Evolutionary conservation across 2,797 vertebrate species (phyloP), one percentile per base, ranked within the genome.

Genomic region (Momotus momota): DNA sequence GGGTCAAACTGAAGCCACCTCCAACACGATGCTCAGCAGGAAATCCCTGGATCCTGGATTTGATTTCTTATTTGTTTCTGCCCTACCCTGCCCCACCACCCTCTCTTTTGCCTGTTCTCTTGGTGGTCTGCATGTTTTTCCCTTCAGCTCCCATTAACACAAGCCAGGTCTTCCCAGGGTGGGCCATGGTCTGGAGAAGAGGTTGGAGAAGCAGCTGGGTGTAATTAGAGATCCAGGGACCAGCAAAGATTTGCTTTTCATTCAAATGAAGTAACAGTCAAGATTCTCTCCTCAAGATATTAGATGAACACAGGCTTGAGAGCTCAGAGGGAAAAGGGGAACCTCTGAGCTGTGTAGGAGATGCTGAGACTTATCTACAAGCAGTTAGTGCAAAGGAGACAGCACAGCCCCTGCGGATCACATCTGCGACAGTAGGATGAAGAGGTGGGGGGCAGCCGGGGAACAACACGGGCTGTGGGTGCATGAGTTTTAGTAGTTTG

Each of bases 171-270:
- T 91, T 95, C 92, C 81, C 80, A 93, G 83, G 82, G 91, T 96
- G 96, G 96, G 96, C 96, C 66, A 52, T 54, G 62, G 85, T 92
- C 86, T 82, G 93, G 88, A 77, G 92, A 71, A 94, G 90, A 91
- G 88, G 78, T 61, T 96, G 84, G 77, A 94, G 87, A 81, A 91
- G 91, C 97, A 97, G 94, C 95, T 97, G 96, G 83, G 92, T 92
- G 95, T 96, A 93, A 98, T 97, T 97, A 97, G 92, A 94, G 72
- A 89, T 72, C 54, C 74, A 92, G 75, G 25, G 81, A 86, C 82
- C 88, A 94, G 51, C 45, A 83, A 71, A 78, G 90, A 95, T 83
- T 94, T 87, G 48, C 87, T 96, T 92, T 77, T 81, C 52, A 74
- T 79, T 94, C 91, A 93, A 55, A 79, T 15, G 18, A 62, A 91